Evolutionary conservation across 1,140 invertebrate genomes (phyloP), one percentile per base, ranked within the genome.

Genomic region (Drosophila saltans): DNA sequence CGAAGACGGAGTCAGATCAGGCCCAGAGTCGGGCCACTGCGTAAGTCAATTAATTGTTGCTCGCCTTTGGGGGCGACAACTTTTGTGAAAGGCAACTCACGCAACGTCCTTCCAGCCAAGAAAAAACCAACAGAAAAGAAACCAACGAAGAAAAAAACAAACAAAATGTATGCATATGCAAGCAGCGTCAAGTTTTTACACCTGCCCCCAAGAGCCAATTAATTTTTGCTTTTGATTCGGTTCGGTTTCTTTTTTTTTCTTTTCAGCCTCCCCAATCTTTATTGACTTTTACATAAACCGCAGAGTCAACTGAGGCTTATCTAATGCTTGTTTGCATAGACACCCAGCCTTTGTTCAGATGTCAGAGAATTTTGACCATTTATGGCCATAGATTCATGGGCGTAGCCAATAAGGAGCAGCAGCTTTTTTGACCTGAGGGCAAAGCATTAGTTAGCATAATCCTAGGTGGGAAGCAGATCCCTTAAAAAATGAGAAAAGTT

Each of bases 21-120:
- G 67, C 64, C 64, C 74, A 77, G 60, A 77, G 73, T 64, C 67
- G 48, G 55, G 69, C 78, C 67, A 71, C 75, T 85, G 81, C 67
- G 81, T 78, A 81, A 81, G 78, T 81, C 81, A 85, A 85, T 85
- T 85, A 85, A 85, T 85, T 85, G 81, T 85, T 85, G 82, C 75
- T 85, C 81, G 82, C 81, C 81, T 85, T 81, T 85, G 78, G 75
- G 45, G 81, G 78, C 71, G 81, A 85, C 81, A 85, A 71, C 81
- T 69, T 84, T 85, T 85, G 82, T 85, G 81, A 85, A 85, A 85
- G 81, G 81, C 75, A 71, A 69, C 57, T 75, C 69, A 75, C 65
- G 61, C 65, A 85, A 81, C 78, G 82, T 85, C 81, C 81, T 85
- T 84, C 81, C 78, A 71, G 69, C 78, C 70, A 68, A 67, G 39